Percentiles rank a stretch among this genome's conserved stretches.
These are phyloP conservation scores for Anguilla rostrata DNA, from an alignment of 2,113 vertebrate species.

Conservation along the genomic window DNA sequence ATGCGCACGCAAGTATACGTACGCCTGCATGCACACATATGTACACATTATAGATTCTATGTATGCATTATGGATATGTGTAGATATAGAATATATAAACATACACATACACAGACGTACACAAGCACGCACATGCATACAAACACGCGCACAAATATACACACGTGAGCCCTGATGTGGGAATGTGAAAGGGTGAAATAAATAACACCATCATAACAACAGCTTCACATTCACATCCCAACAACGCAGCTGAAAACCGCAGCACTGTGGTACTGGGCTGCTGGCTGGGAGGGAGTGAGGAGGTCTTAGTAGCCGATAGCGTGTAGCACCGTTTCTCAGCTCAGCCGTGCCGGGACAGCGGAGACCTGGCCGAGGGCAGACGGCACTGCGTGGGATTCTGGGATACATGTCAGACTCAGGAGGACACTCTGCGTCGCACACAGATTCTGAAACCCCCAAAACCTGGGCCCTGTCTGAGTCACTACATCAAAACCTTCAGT, in stretches of 20 bases:
- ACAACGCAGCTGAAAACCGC: not conserved
- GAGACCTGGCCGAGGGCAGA: not conserved
- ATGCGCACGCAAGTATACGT: not conserved
- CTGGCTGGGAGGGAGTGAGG: not conserved
- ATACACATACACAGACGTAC: not conserved
- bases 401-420: not conserved
- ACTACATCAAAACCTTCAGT: not conserved
- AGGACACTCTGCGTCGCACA: too few relatives aligned
- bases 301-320: too few relatives aligned
- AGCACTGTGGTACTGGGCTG: not conserved
- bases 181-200: not conserved
- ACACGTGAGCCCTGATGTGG: not conserved
- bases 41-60: not conserved
- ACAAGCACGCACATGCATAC: not conserved
- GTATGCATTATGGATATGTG: too few relatives aligned
- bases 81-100: not conserved
- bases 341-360: not conserved
- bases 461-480: not conserved
- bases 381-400: not conserved
- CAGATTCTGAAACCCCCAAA: too few relatives aligned
- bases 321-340: not conserved
- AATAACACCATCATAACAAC: not conserved
- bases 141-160: constrained; percentile 12
- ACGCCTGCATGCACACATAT: constrained; percentile 8
- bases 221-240: not conserved